Percentiles rank a stretch among this genome's conserved stretches.
Conservation (phyloP, 2,888 invertebrate species). For the Nezara viridula region DNA sequence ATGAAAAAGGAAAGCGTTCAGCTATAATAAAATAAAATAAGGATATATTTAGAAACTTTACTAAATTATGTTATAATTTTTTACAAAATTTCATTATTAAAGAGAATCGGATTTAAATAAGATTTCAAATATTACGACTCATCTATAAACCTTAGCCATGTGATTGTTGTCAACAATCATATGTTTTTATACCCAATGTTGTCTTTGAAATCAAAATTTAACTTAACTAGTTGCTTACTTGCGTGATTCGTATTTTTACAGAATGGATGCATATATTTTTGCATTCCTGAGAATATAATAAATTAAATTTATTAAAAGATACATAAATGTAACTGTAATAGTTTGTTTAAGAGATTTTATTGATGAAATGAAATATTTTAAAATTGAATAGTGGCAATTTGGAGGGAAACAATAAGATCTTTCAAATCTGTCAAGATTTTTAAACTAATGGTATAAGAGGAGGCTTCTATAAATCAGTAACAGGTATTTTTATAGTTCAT, state of each 20-base stretch:
- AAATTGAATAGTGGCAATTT: not conserved
- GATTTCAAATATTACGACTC: not conserved
- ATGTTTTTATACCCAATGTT: not conserved
- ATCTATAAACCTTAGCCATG: not conserved
- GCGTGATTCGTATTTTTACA: not conserved
- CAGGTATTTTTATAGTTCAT: constrained; percentile 34
- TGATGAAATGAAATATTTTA: constrained; percentile 14
- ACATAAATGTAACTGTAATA: not conserved
- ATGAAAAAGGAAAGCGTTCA: too few relatives aligned
- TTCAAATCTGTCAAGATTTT: not conserved
- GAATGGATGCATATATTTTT: not conserved
- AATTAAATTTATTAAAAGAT: constrained; percentile 13
- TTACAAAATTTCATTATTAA: not conserved
- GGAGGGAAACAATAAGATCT: not conserved
- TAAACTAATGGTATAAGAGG: not conserved
- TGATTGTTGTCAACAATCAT: not conserved
- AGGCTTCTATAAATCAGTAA: not conserved
- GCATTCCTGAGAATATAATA: not conserved
- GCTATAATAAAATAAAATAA: not conserved
- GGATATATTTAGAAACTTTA: not conserved
- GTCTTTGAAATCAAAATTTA: not conserved
- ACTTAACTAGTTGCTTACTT: not conserved
- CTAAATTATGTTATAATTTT: not conserved
- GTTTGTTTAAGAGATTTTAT: constrained; percentile 25
- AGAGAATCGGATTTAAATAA: not conserved